Conservation (phyloP, 2,888 invertebrate species). For the Drosophila recens region DNA sequence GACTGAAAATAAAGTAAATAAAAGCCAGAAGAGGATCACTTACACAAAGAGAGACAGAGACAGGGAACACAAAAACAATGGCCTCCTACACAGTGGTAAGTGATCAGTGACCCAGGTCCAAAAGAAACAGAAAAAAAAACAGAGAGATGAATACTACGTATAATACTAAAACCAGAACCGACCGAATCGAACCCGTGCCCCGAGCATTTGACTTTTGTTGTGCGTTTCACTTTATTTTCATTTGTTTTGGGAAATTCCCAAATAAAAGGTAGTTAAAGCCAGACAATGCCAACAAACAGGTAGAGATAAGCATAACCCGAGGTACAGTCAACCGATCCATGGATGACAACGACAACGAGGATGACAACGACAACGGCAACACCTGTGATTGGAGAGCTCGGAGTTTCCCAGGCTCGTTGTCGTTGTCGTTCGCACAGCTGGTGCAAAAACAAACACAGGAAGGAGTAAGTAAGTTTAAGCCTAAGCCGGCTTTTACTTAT, state of each 20-base stretch:
- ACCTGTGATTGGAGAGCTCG: conserved; percentile 52
- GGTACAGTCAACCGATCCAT: conserved; percentile 61
- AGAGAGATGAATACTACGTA: conserved; percentile 10
- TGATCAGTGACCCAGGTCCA: conserved; percentile 51
- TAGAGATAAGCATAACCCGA: conserved; percentile 38
- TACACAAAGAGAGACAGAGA: conserved; percentile 25
- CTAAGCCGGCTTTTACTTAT: conserved; percentile 74
- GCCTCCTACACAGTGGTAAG: conserved; percentile 73
- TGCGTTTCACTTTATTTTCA: conserved; percentile 76
- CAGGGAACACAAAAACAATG: conserved; percentile 57
- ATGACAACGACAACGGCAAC: conserved; percentile 38
- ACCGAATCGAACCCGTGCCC: conserved; percentile 50
- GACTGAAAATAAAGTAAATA: conserved; percentile 52
- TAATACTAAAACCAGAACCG: conserved; percentile 20
- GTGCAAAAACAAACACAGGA: conserved; percentile 70
- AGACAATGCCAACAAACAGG: conserved; percentile 68
- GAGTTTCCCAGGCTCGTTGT: conserved; percentile 74
- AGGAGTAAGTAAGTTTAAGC: conserved; percentile 68
- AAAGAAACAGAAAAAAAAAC: neutral
- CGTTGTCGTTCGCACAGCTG: conserved; percentile 52
- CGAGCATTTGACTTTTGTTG: conserved; percentile 79
- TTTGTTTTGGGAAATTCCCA: conserved; percentile 80
- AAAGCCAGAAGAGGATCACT: conserved; percentile 55
- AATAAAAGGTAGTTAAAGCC: conserved; percentile 73
- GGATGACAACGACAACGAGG: conserved; percentile 50